Conservation (phyloP, 2,797 vertebrate species). For the Ciconia nigra region DNA sequence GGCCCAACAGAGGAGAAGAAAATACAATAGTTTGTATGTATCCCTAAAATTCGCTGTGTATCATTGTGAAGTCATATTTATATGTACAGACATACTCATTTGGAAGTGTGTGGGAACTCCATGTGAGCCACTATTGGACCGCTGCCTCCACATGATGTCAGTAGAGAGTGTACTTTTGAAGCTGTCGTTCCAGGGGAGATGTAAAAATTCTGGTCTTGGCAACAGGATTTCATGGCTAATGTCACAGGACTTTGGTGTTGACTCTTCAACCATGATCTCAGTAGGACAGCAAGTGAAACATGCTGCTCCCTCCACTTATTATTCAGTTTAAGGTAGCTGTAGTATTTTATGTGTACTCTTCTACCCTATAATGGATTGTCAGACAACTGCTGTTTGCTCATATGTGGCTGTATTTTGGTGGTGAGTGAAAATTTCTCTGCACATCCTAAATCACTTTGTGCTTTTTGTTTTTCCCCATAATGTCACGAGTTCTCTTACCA, state of each 20-base stretch:
- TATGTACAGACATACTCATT: neutral
- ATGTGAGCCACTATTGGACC: neutral
- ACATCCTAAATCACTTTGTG: neutral
- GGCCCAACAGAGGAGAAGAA: neutral
- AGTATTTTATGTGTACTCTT: neutral
- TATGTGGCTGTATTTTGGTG: neutral
- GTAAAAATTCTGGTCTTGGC: neutral
- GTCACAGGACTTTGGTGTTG: neutral
- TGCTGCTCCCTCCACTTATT: neutral
- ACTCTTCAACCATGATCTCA: neutral
- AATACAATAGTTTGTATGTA: neutral
- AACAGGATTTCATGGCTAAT: neutral
- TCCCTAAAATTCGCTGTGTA: neutral
- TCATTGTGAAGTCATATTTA: neutral
- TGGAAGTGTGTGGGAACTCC: neutral
- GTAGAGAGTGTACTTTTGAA: neutral
- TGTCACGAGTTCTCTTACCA: neutral
- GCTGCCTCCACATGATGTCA: conserved; percentile 16
- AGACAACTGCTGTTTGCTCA: neutral
- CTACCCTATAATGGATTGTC: neutral
- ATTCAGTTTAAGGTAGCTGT: neutral
- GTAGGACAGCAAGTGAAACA: neutral
- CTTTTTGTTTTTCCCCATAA: rapidly evolving
- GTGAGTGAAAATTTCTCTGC: neutral
- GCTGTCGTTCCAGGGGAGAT: neutral